phyloP scores from a whole-genome alignment of 2,888 invertebrate genomes.

The Cosmia trapezina region DNA sequence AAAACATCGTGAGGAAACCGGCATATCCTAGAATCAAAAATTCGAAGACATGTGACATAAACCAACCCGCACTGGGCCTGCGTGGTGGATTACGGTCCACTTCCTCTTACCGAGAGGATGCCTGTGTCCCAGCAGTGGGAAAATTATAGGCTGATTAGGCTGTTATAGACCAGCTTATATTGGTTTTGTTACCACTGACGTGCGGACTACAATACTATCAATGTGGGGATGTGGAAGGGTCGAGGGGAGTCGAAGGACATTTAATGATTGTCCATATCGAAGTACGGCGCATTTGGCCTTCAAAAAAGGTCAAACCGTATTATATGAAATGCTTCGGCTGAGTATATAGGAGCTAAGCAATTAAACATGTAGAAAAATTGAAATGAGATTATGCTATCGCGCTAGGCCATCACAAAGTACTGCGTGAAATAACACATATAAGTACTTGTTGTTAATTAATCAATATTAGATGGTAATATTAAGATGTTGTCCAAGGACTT shows the following conservation, averaged over 20 bases:
- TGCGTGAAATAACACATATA: neutral
- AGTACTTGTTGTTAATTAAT: conserved; percentile 16
- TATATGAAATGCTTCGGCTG: conserved; percentile 12
- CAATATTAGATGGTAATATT: conserved; percentile 50
- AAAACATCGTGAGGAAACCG: no score
- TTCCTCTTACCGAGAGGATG: no score
- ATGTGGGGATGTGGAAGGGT: conserved; percentile 23
- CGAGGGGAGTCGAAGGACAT: conserved; percentile 55
- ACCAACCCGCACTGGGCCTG: no score
- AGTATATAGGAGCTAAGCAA: neutral
- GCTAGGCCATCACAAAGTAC: neutral
- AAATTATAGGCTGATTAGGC: no score
- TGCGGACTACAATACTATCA: conserved; percentile 3
- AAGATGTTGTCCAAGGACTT: conserved; percentile 70
- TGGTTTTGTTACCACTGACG: neutral
- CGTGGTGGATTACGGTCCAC: no score
- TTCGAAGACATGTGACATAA: no score
- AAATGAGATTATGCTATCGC: neutral
- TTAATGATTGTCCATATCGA: conserved; percentile 30
- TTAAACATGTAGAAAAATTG: neutral
- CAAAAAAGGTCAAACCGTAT: conserved; percentile 31
- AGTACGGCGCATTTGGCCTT: conserved; percentile 31
- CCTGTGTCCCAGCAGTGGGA: no score
- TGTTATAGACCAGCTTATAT: neutral
- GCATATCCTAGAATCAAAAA: no score